Base-by-base conservation (phyloP, 2,888 invertebrate species). In the Andrena marginata region DNA sequence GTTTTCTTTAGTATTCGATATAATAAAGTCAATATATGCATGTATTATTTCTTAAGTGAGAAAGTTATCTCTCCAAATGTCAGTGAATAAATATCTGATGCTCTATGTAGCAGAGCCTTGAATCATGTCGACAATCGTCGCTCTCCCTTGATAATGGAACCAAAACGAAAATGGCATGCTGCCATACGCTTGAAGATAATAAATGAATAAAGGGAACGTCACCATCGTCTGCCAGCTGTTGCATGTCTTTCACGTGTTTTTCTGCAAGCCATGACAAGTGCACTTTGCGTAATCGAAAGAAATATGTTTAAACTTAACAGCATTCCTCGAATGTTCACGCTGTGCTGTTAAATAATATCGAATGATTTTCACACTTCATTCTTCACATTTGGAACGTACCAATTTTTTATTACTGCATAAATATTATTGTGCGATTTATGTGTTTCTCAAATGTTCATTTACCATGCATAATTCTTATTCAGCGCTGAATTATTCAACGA, bases 191-290 rank as follows among this genome's bases (percentile, higher is more conserved):
- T 8, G 56, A 35, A 60, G 20, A 23, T 54, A 82, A 74, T 69
- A 75, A 75, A 65, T 70, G 79, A 70, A 77, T 65, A 63, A 63
- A 77, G 31, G 65, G 56, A 83, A 80, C 62, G 62, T 77, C 74
- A 82, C 67, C 68, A 51, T 64, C 63, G 80, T 82, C 60, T 65
- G 59, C 80, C 85, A 87, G 83, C 80, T 87, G 87, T 87, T 85
- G 76, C 87, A 49, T 64, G 35, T 71, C 60, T 82, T 80, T 83
- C 78, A 64, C 72, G 20, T 56, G 33, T 54, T 64, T 33, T 63
- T 54, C 29, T 20, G 23, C 31, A 33, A 23, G 10, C 29, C 64
- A 31, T 76, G 60, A 63, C 63, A 49, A 59, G 56, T 33, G 35
- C 35, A 54, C 64, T 72, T 79, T 56, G 26, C 56, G 70, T 49